Evolutionary conservation across 2,113 vertebrate genomes (phyloP), one percentile per base, ranked within the genome.

Genomic region (Melanostigma gelatinosum): DNA sequence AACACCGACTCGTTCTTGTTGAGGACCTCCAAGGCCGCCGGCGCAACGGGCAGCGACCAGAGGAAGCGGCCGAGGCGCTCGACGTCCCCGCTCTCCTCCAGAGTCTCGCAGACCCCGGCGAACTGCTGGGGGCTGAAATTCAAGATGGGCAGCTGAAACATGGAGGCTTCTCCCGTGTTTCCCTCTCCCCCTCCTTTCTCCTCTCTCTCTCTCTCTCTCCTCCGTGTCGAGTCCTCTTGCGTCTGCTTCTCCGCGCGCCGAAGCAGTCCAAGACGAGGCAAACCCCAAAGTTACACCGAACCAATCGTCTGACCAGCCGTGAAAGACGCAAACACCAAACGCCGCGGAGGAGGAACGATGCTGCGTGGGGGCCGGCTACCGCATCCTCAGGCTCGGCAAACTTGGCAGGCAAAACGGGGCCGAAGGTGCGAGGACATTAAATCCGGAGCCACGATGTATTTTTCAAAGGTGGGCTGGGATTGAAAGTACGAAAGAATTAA

Each of bases 101-200:
- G 95, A 86, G 98, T 99, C 96, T 99, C 98, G 93, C 98, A 99
- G 90, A 99, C 98, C 96, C 98, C 98, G 91, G 98, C 98, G 90
- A 99, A 98, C 94, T 99, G 98, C 98, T 98, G 97, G 94, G 98
- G 97, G 94, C 98, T 99, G 93, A 99, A 99, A 95, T 98, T 99
- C 94, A 99, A 95, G 93, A 99, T 97, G 88, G 98, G 98, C 95
- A 99, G 94, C 95, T 99, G 98, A 96, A 99, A 99, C 98, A 99
- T 99, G 93, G 96, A 96, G 96, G 94, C 95, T 96, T 94, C 85
- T 91, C 87, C 88, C 86, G 87, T 87, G 84, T 87, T 86, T 83
- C 89, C 87, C 85, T 88, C 89, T 92, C 85, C 87, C 83, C 88
- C 91, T 86, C 93, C 87, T 85, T 27, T 27, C 55, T 58, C 55